A percentile compares a stretch with the other conserved stretches of the same genome.
phyloP scores from a whole-genome alignment of 2,113 vertebrate species.

The Antechinus stuartii region DNA sequence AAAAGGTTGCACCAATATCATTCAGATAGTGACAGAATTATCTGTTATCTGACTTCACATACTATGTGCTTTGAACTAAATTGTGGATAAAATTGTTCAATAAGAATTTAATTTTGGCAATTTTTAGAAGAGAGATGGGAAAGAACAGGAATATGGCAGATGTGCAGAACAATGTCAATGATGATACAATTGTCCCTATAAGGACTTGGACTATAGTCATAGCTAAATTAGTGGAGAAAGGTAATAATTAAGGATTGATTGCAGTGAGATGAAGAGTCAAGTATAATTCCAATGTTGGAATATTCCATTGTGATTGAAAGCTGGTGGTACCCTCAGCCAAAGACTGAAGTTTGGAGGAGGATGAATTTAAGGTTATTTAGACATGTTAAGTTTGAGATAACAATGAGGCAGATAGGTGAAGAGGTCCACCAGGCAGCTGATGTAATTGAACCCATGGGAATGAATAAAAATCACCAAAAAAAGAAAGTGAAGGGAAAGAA shows the following conservation, averaged over 20 bases:
- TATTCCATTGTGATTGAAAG: not conserved
- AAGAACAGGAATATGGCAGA: not conserved
- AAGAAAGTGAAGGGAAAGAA: not conserved
- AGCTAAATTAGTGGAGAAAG: not conserved
- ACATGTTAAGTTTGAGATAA: not conserved
- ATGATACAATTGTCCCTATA: not conserved
- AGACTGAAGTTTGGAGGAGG: not conserved
- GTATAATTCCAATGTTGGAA: not conserved
- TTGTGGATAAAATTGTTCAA: not conserved
- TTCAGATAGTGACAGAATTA: not conserved
- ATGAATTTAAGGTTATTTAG: not conserved
- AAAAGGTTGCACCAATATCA: not conserved
- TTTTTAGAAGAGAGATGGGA: not conserved
- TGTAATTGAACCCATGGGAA: not conserved
- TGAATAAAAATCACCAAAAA: not conserved
- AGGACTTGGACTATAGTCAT: not conserved
- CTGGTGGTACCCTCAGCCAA: not conserved
- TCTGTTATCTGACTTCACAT: not conserved
- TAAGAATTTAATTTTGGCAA: not conserved
- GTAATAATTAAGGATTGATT: not conserved
- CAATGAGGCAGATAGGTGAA: not conserved
- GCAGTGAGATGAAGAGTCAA: not conserved
- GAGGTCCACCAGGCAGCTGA: not conserved
- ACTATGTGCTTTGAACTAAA: not conserved
- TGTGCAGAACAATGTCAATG: not conserved